Base-by-base conservation (phyloP, 2,888 invertebrate species). In the Chalcosyrphus nemorum region DNA sequence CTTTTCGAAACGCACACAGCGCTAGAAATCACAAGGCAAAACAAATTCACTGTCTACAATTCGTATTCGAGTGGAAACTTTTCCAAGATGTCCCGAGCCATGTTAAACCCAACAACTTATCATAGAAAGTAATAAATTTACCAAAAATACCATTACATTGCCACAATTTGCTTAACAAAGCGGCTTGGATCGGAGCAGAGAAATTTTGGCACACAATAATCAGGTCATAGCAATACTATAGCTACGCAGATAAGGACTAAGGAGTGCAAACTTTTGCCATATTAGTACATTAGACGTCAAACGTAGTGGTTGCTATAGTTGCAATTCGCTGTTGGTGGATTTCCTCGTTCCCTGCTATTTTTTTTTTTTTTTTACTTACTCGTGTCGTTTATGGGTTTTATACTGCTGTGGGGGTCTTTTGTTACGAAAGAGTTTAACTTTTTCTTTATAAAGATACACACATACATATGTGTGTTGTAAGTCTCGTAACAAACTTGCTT, bases 201-300 rank as follows among this genome's bases (percentile, higher is more conserved):
- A 41, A 81, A 75, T 70, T 81, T 81, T 70, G 56, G 21, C 68
- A 50, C 41, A 52, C 41, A 63, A 70, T 81, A 81, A 75, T 65
- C 81, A 65, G 70, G 70, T 38, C 47, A 27, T 11, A 15, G 59
- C 11, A 43, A 57, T 41, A 54, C 59, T 38, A 27, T 11, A 15
- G 59, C 11, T 52, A 57, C 50, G 61, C 59, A 59, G 70, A 71
- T 76, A 76, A 75, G 75, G 57, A 59, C 57, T 76, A 76, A 75
- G 75, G 57, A 59, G 32, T 45, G 50, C 32, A 65, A 81, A 81
- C 70, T 76, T 81, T 76, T 17, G 50, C 70, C 75, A 75, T 57
- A 70, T 57, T 75, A 74, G 74, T 75, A 43, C 59, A 68, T 66
- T 74, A 54, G 59, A 76, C 68, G 59, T 76, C 54, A 68, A 68